phyloP scores from a whole-genome alignment of 2,888 invertebrate species.

The Sesia apiformis region DNA sequence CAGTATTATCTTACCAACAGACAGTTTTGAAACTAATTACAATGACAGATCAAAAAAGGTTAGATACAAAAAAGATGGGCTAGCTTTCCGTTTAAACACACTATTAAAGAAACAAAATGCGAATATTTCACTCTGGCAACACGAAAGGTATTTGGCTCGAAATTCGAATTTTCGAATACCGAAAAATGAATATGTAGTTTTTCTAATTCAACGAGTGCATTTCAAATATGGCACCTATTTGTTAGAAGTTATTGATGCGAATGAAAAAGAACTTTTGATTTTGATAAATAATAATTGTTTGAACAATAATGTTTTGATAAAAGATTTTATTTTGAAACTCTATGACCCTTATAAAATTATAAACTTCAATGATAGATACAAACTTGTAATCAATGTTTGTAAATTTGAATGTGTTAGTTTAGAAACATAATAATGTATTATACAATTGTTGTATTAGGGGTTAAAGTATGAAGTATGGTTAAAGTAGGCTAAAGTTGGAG shows the following conservation, averaged over 20 bases:
- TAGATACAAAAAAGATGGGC: conserved; percentile 60
- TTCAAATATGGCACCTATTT: conserved; percentile 47
- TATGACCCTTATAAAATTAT: conserved; percentile 45
- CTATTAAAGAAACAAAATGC: conserved; percentile 61
- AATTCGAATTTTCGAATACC: conserved; percentile 55
- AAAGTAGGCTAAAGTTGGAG: too few relatives aligned
- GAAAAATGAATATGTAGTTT: conserved; percentile 33
- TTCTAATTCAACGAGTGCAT: conserved; percentile 33
- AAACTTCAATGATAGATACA: conserved; percentile 20
- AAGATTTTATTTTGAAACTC: conserved; percentile 36
- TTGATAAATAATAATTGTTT: conserved; percentile 40
- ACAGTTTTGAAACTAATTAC: conserved; percentile 10
- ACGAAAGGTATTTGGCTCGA: conserved; percentile 64
- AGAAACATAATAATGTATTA: too few relatives aligned
- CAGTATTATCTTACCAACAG: conserved; percentile 2
- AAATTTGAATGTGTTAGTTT: conserved; percentile 45
- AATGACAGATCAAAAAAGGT: conserved; percentile 32
- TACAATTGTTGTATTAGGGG: too few relatives aligned
- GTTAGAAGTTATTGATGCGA: conserved; percentile 29
- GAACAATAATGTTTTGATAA: conserved; percentile 21
- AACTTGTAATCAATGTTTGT: conserved; percentile 47
- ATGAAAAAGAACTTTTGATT: conserved; percentile 31
- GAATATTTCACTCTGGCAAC: conserved; percentile 65
- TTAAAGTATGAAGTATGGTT: too few relatives aligned
- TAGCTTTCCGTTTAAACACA: conserved; percentile 51